Evolutionary conservation across 2,797 vertebrate species (phyloP), one percentile per base, ranked within the genome.

Genomic region (Clarias pachynema): DNA sequence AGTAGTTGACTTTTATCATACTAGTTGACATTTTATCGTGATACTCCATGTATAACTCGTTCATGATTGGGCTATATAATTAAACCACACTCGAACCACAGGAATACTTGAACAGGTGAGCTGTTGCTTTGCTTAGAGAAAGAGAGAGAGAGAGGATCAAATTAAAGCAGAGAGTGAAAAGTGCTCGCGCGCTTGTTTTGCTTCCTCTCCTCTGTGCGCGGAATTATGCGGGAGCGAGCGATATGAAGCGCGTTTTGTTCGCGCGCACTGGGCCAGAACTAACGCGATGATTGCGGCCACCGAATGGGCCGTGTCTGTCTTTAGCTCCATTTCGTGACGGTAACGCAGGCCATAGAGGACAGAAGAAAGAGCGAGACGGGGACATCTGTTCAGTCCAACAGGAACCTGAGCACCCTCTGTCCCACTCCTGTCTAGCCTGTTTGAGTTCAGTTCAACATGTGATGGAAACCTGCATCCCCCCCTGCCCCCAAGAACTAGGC

Each of bases 221-320:
- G 92, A 96, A 96, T 96, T 96, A 96, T 97, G 96, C 94, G 95
- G 95, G 95, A 96, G 95, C 97, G 97, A 95, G 96, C 97, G 96
- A 97, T 97, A 96, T 96, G 96, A 96, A 97, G 94, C 94, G 92
- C 93, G 96, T 96, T 97, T 99, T 99, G 97, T 98, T 98, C 95
- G 94, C 97, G 97, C 94, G 97, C 97, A 97, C 94, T 96, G 96
- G 96, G 95, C 97, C 97, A 96, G 97, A 98, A 97, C 82, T 99
- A 99, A 99, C 96, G 94, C 97, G 97, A 95, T 97, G 96, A 98
- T 99, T 98, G 97, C 97, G 94, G 96, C 92, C 94, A 95, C 95
- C 96, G 94, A 97, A 96, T 94, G 96, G 96, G 96, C 96, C 97
- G 97, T 97, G 97, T 97, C 37, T 97, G 79, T 97, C 85, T 86